phyloP scores from a whole-genome alignment of 2,797 vertebrate genomes.

The Enteromius argenteus region DNA sequence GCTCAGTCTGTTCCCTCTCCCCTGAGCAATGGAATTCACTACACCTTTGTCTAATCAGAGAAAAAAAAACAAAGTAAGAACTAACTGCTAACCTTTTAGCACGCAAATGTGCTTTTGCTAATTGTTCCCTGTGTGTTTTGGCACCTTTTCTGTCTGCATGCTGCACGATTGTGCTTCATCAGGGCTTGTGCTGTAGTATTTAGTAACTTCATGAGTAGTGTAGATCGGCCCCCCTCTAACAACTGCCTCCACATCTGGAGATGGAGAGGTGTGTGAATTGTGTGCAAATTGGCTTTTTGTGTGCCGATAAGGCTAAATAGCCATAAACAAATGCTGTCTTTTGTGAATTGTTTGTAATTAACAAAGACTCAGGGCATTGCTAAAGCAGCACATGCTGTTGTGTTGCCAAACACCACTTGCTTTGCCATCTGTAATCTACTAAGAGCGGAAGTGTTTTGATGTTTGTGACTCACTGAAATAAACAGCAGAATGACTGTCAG shows the following conservation, averaged over 20 bases:
- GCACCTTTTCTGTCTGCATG: constrained; percentile 58
- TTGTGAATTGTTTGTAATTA: constrained; percentile 82
- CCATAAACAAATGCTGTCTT: constrained; percentile 69
- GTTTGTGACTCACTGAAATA: neutral
- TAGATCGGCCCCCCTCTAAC: constrained; percentile 49
- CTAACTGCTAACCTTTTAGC: constrained; percentile 76
- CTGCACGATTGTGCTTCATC: constrained; percentile 42
- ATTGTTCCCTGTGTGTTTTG: constrained; percentile 55
- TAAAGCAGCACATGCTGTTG: constrained; percentile 73
- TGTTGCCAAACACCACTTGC: constrained; percentile 75
- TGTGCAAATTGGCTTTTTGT: constrained; percentile 74
- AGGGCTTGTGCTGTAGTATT: constrained; percentile 21
- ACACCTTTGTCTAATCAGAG: constrained; percentile 95
- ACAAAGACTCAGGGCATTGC: constrained; percentile 75
- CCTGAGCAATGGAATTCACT: constrained; percentile 97
- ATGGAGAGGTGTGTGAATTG: constrained; percentile 78
- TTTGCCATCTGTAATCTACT: constrained; percentile 76
- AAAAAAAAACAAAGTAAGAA: constrained; percentile 86
- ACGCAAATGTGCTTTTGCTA: constrained; percentile 66
- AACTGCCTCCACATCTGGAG: constrained; percentile 77
- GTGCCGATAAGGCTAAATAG: constrained; percentile 60
- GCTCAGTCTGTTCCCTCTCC: constrained; percentile 86
- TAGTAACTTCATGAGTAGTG: constrained; percentile 50
- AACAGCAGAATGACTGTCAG: constrained; percentile 19
- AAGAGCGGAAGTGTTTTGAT: constrained; percentile 22